Evolutionary conservation across 2,888 invertebrate genomes (phyloP), one percentile per base, ranked within the genome.

Genomic region (Lasioglossum zephyrum): DNA sequence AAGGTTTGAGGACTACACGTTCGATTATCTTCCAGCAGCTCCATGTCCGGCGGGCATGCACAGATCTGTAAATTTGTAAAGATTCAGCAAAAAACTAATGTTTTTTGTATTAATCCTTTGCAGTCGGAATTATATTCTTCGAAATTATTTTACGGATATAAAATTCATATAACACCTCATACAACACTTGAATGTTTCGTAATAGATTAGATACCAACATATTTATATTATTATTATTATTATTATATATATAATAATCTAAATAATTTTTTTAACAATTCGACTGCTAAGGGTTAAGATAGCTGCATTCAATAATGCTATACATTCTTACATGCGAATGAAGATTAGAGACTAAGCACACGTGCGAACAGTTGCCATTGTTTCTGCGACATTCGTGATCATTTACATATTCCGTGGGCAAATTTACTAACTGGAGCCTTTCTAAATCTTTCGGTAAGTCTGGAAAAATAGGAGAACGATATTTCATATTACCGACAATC

Each of bases 291-390:
- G 11, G 41, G 11, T 44, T 44, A 44, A 18, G 4, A 18, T 39
- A 22, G 13, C 3, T 36, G 18, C 9, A 57, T 76, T 26, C n/a
- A 9, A 31, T 4, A 49, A 39, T 39, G 31, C 5, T 18, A 63
- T 16, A 2, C n/a, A 82, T 74, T 88, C 90, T 88, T 89, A 91
- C 90, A 44, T 87, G 89, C 6, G 84, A 75, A 5, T 36, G 60
- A n/a, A 73, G 26, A 53, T 86, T 85, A 60, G 88, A 93, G 81
- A 97, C 96, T 3, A 97, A 96, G 92, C 98, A 98, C 16, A 98
- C 95, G 93, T 98, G 97, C 4, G 97, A 97, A 92, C 98, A 98
- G 1, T 96, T 96, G 63, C 97, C 97, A 85, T 97, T 96, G 49
- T 95, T 95, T 13, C 91, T 91, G 47, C 95, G 95, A 91, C 98